A percentile compares a stretch with the other conserved stretches of the same genome.
These are phyloP conservation scores for Meteorus sp. DNA, from an alignment of 1,140 invertebrate species.

Conservation along the genomic window DNA sequence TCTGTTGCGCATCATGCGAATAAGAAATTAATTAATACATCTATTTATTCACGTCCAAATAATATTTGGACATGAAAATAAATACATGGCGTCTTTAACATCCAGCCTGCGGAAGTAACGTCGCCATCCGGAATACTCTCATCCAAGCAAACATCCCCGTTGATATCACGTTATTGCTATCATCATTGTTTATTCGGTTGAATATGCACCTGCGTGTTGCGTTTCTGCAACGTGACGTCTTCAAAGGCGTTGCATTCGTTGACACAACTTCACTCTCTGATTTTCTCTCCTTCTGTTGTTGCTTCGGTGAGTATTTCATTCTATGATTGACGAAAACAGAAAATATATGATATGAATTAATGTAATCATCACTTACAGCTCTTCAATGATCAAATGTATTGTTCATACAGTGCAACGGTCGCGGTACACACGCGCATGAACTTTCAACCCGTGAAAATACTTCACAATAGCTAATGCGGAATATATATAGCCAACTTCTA, in stretches of 20 bases:
- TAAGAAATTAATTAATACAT: slow-evolving; percentile 9
- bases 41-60: slow-evolving; percentile 7
- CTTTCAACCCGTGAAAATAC: no score
- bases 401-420: no score
- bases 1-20: slow-evolving; percentile 1
- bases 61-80: not conserved
- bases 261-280: slow-evolving; percentile 51
- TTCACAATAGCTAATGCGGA: no score
- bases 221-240: slow-evolving; percentile 18
- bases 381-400: not conserved
- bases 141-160: slow-evolving; percentile 56
- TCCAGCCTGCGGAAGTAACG: slow-evolving; percentile 50
- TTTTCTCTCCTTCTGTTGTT: slow-evolving; percentile 52
- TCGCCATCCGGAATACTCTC: slow-evolving; percentile 53
- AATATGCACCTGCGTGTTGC: not conserved
- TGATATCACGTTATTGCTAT: slow-evolving; percentile 33
- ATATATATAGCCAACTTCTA: no score
- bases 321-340: slow-evolving; percentile 37
- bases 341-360: not conserved
- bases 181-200: slow-evolving; percentile 10
- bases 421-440: no score
- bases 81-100: slow-evolving; percentile 29
- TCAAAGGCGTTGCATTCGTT: slow-evolving; percentile 39
- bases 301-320: slow-evolving; percentile 57
- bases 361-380: not conserved